Percentiles rank a stretch among this genome's conserved stretches.
Conservation (phyloP, 2,888 invertebrate species). For the Biston betularia region DNA sequence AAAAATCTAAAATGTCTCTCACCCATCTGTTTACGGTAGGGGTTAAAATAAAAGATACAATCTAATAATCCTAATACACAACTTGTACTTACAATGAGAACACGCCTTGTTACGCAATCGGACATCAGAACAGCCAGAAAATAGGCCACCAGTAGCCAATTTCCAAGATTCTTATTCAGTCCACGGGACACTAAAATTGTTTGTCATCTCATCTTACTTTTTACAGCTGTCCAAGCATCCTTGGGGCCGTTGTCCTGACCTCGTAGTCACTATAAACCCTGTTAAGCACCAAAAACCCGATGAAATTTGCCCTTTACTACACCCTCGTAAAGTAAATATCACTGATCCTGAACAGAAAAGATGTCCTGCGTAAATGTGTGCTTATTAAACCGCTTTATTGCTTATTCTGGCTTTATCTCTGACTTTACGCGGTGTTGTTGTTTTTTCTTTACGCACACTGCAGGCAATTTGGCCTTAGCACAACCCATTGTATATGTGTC, state of each 20-base stretch:
- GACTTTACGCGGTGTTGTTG: slow-evolving; percentile 54
- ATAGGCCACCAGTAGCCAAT: slow-evolving; percentile 25
- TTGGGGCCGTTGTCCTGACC: slow-evolving; percentile 41
- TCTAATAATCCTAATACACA: not conserved
- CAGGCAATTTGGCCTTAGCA: slow-evolving; percentile 4
- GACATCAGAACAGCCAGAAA: slow-evolving; percentile 8
- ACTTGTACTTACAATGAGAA: not conserved
- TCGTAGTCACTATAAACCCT: slow-evolving; percentile 44
- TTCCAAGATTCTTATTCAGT: slow-evolving; percentile 25
- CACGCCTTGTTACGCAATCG: slow-evolving; percentile 10
- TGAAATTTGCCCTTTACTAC: slow-evolving; percentile 65
- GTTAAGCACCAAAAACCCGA: slow-evolving; percentile 54
- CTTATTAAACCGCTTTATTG: slow-evolving; percentile 72
- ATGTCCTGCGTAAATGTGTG: slow-evolving; percentile 63
- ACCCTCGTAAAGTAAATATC: slow-evolving; percentile 71
- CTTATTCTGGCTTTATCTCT: slow-evolving; percentile 64
- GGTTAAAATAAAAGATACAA: not conserved
- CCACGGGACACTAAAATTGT: slow-evolving; percentile 39
- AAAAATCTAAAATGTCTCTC: too few relatives aligned
- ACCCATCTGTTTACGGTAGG: too few relatives aligned
- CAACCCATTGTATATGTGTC: not conserved
- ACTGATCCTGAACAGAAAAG: slow-evolving; percentile 62
- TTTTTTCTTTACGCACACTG: slow-evolving; percentile 45
- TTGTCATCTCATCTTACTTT: slow-evolving; percentile 41
- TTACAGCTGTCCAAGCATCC: slow-evolving; percentile 42